Base-by-base conservation (phyloP, 1,140 invertebrate species). In the Oreohelix idahoensis region DNA sequence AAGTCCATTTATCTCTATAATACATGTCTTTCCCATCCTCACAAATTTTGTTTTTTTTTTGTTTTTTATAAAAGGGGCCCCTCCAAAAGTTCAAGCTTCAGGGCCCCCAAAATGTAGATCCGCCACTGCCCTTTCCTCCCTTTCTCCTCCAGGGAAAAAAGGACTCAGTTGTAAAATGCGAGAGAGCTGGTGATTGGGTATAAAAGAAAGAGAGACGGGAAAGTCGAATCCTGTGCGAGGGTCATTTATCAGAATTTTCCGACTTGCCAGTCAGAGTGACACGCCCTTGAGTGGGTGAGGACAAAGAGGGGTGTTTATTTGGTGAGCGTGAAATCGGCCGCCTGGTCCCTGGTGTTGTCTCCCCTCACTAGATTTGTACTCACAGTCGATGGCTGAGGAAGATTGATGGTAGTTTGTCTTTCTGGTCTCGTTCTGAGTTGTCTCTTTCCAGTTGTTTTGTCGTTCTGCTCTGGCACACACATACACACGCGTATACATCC, bases 191-290 rank as follows among this genome's bases (percentile, higher is more conserved):
- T 26, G 71, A 74, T 39, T 42, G 71, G 42, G 71, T 15, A 10
- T 26, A 32, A 1, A 45, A 20, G 71, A 74, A 26, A 39, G 71
- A 42, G 13, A 71, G 69, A 35, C 23, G 32, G 42, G 71, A 42
- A 8, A 23, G 71, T 11, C 20, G 29, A 45, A 74, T 39, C 71
- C 23, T 15, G 42, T 26, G 5, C 71, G 8, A 5, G 32, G 75
- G 42, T 77, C 42, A 77, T 53, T 77, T 77, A 77, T 77, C 71
- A 73, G 71, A 39, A 73, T 73, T 73, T 73, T 73, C 71, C 71
- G 71, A 73, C 36, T 73, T 73, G 36, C 36, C 71, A 26, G 71
- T 73, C 71, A 73, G 20, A 42, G 8, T 73, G 71, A 73, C 71
- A 73, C 71, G 71, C 71, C 71, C 71, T 39, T 39, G 71, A 73